These are phyloP conservation scores for Embidobia sp. DNA, from an alignment of 2,888 invertebrate species.

Conservation along the genomic window DNA sequence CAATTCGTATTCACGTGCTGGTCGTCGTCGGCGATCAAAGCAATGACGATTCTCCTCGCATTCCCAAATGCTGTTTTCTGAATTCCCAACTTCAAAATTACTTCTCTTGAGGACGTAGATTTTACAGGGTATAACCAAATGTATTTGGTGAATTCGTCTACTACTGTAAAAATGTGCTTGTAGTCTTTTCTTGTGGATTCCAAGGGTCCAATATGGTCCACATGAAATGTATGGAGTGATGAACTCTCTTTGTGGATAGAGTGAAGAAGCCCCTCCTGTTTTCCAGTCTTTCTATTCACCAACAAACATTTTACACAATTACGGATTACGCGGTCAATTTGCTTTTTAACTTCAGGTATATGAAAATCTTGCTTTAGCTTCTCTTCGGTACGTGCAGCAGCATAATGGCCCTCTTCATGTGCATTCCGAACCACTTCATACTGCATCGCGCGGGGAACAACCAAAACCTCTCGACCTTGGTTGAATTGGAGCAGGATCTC, in stretches of 20 bases:
- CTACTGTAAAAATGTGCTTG: not conserved
- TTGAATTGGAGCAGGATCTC: slow-evolving; percentile 13
- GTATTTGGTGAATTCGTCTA: not conserved
- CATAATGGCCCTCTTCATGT: slow-evolving; percentile 30
- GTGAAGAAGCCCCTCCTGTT: slow-evolving; percentile 40
- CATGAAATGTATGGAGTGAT: slow-evolving; percentile 28
- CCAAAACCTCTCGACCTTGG: slow-evolving; percentile 12
- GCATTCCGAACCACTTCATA: slow-evolving; percentile 16
- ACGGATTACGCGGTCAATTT: slow-evolving; percentile 19
- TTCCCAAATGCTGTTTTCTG: slow-evolving; percentile 8
- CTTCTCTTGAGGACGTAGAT: not conserved
- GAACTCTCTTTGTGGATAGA: not conserved
- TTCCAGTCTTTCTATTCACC: slow-evolving; percentile 30
- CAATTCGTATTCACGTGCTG: not conserved
- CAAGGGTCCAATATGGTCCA: slow-evolving; percentile 22
- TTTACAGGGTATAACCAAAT: not conserved
- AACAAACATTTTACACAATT: slow-evolving; percentile 47
- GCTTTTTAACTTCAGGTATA: slow-evolving; percentile 19
- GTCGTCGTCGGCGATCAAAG: not conserved
- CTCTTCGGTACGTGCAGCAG: slow-evolving; percentile 13
- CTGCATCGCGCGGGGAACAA: slow-evolving; percentile 36
- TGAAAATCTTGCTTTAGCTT: slow-evolving; percentile 26
- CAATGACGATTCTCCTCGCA: slow-evolving; percentile 7
- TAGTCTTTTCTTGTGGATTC: not conserved
- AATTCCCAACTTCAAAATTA: not conserved